A percentile compares a stretch with the other conserved stretches of the same genome.
phyloP scores from a whole-genome alignment of 2,888 invertebrate genomes.

The Hydraecia micacea region DNA sequence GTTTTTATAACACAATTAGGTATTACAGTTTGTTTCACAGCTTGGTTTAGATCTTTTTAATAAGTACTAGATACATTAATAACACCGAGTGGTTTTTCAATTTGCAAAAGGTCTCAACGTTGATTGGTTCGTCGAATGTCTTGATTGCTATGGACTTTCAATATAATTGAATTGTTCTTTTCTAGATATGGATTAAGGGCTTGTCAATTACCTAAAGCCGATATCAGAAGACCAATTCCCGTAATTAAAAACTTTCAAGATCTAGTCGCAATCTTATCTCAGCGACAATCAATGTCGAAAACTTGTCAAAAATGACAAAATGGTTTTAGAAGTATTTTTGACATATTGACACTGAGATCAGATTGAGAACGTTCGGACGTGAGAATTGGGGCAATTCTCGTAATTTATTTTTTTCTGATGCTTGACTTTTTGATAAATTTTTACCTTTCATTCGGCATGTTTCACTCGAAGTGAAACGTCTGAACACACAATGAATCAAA shows the following conservation, averaged over 20 bases:
- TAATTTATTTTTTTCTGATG: too few relatives aligned
- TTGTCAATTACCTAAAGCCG: not conserved
- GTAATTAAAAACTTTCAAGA: not conserved
- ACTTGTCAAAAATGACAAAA: not conserved
- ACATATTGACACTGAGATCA: too few relatives aligned
- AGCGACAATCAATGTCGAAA: not conserved
- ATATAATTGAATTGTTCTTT: constrained; percentile 21
- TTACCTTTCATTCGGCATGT: not conserved
- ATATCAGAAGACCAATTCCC: not conserved
- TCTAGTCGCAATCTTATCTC: not conserved
- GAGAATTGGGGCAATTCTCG: too few relatives aligned
- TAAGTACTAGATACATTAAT: constrained; percentile 28
- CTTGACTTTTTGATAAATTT: not conserved
- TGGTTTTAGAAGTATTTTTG: not conserved
- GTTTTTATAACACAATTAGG: constrained; percentile 7
- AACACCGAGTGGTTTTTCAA: constrained; percentile 41
- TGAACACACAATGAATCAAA: not conserved
- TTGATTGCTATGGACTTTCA: constrained; percentile 21
- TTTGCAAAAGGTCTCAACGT: constrained; percentile 33
- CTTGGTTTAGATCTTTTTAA: constrained; percentile 30
- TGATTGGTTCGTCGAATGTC: constrained; percentile 45
- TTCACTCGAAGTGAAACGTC: not conserved
- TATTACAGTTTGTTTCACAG: constrained; percentile 26
- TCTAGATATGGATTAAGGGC: not conserved
- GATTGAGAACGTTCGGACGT: too few relatives aligned